These are phyloP conservation scores for Geotrupes spiniger DNA, from an alignment of 2,888 invertebrate species.

Conservation along the genomic window DNA sequence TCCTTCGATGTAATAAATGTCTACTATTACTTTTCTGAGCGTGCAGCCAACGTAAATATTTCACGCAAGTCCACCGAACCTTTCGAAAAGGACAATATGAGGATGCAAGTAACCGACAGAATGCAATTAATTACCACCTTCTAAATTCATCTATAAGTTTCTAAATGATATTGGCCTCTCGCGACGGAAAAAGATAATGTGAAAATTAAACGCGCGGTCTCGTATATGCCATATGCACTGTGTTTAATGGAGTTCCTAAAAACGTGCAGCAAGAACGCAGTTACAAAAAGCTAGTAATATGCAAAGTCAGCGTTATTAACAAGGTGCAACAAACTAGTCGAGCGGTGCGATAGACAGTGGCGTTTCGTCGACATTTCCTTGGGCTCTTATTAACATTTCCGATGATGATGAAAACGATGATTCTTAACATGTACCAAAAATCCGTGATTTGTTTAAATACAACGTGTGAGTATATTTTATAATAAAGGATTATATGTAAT, in stretches of 20 bases:
- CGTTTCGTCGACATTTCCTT: constrained; percentile 15
- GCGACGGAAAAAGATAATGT: constrained; percentile 36
- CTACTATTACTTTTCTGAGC: too few species aligned
- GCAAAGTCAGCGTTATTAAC: constrained; percentile 51
- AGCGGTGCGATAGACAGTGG: constrained; percentile 32
- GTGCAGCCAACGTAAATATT: too few species aligned
- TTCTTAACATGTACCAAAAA: too few species aligned
- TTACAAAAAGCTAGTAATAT: constrained; percentile 40
- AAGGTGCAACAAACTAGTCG: constrained; percentile 48
- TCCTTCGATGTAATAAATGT: too few species aligned
- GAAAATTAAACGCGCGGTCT: constrained; percentile 42
- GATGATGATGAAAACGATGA: too few species aligned
- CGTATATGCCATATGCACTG: constrained; percentile 43
- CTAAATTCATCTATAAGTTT: constrained; percentile 33
- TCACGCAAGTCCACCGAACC: too few species aligned
- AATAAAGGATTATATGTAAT: too few species aligned
- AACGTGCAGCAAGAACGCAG: constrained; percentile 41
- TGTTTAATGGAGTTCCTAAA: constrained; percentile 45
- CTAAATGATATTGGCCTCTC: constrained; percentile 36
- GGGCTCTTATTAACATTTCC: too few species aligned
- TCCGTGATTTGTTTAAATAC: too few species aligned
- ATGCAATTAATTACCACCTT: constrained; percentile 37
- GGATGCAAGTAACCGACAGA: not conserved
- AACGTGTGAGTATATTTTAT: too few species aligned
- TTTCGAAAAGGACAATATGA: too few species aligned